Base-by-base conservation (phyloP, 2,113 vertebrate genomes). In the Argyrosomus japonicus region DNA sequence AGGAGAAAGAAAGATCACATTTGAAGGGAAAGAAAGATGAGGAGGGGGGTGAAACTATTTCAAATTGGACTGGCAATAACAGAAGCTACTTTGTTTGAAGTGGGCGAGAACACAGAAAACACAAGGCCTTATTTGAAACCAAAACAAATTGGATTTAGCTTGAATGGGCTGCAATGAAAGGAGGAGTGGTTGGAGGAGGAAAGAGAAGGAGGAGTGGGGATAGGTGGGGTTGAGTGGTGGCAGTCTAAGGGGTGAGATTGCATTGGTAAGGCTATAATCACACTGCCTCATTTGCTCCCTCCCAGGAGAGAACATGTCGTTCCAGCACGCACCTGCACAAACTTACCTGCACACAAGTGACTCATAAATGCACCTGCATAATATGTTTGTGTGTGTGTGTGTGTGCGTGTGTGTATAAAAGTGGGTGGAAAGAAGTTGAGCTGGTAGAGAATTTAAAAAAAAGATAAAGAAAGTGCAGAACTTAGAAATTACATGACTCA, bases 91-190 rank as follows among this genome's bases (percentile, higher is more conserved):
- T 88, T 83, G 82, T 83, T 72, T 88, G 83, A 84, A 88, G 87
- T 85, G 87, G 36, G 89, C 36, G 23, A 84, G 65, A 84, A 82
- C 83, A 85, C 68, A 87, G 76, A 80, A 83, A 90, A 90, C 88
- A 91, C 50, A 19, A 80, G 83, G 90, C 54, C 85, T 93, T 85
- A 83, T 90, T 92, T 91, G 79, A 92, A 91, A 74, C 79, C 69
- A 81, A 88, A 91, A 90, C 89, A 93, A 93, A 94, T 91, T 93
- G 87, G 85, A 92, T 94, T 93, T 92, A 88, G 84, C 51, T 65
- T 75, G 79, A 90, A 84, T 89, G 71, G 76, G 81, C 67, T 71
- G 65, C 68, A 86, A 87, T 82, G 70, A 68, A 89, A 84, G 13
- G 56, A 85, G 67, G 74, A 79, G 83, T 81, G 87, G 73, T 74